Conservation (phyloP, 92 coral and sea anemone species). For the Actinostola sp. region DNA sequence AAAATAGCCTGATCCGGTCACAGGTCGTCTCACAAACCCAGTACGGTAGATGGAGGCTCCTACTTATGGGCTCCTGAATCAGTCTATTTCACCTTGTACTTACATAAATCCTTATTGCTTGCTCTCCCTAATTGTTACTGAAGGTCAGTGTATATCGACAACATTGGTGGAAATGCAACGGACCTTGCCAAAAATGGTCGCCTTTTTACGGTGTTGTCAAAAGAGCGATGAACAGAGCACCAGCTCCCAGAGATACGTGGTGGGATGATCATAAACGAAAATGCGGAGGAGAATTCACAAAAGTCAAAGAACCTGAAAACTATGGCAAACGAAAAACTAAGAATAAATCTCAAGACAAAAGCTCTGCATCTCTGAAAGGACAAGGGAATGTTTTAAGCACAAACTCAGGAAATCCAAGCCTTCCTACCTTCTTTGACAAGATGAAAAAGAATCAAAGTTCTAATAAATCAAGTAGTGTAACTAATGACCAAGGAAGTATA, state of each 20-base stretch:
- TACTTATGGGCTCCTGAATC: too few relatives aligned
- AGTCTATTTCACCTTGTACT: too few relatives aligned
- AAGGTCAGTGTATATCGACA: conserved; percentile 94
- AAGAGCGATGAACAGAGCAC: conserved; percentile 96
- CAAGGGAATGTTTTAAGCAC: conserved; percentile 20
- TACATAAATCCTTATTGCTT: background rate
- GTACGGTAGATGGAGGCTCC: too few relatives aligned
- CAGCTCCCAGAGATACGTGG: conserved; percentile 94
- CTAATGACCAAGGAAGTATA: background rate
- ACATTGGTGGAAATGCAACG: conserved; percentile 98
- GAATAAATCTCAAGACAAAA: conserved; percentile 26
- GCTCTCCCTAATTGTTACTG: background rate
- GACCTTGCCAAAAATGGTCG: conserved; percentile 91
- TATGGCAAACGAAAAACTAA: conserved; percentile 77
- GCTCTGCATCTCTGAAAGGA: conserved; percentile 19
- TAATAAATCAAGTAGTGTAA: background rate
- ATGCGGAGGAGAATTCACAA: conserved; percentile 95
- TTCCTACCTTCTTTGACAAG: conserved; percentile 49
- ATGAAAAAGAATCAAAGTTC: conserved; percentile 24
- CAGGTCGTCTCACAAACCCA: too few relatives aligned
- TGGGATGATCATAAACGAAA: conserved; percentile 93
- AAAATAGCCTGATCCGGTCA: too few relatives aligned
- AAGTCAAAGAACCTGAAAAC: conserved; percentile 91
- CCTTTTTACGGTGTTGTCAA: conserved; percentile 93
- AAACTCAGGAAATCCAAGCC: conserved; percentile 14